Conservation (phyloP, 2,888 invertebrate species). For the Trichacis sp. region DNA sequence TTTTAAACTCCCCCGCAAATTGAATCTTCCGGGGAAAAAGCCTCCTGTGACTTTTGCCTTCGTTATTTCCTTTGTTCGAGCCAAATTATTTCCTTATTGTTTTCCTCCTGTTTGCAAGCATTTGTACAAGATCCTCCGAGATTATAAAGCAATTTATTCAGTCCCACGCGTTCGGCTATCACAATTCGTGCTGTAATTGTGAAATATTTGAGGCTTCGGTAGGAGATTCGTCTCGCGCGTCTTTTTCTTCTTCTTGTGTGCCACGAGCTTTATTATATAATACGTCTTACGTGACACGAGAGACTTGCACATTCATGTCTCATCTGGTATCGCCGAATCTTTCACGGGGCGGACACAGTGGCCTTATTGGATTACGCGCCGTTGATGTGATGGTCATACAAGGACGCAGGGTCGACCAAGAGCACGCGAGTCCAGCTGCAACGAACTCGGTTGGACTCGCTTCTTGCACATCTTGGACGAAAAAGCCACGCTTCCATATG, state of each 20-base stretch:
- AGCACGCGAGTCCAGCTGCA: constrained; percentile 40
- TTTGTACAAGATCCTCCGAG: constrained; percentile 9
- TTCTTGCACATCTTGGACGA: constrained; percentile 2
- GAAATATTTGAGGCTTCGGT: constrained; percentile 19
- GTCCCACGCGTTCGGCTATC: too few relatives aligned
- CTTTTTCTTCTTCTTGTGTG: neutral
- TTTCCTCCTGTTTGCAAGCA: constrained; percentile 16
- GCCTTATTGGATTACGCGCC: constrained; percentile 58
- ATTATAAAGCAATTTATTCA: too few relatives aligned
- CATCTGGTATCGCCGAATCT: constrained; percentile 40
- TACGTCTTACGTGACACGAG: neutral
- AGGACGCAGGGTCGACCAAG: too few relatives aligned
- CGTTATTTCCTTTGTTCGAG: constrained; percentile 19
- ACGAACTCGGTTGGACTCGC: neutral
- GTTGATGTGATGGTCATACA: too few relatives aligned
- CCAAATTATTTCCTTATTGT: constrained; percentile 8
- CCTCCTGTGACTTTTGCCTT: constrained; percentile 18
- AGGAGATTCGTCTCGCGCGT: constrained; percentile 21
- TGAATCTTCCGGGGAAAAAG: constrained; percentile 20
- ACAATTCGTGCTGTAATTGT: too few relatives aligned
- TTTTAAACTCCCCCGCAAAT: constrained; percentile 29
- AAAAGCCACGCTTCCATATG: constrained; percentile 53
- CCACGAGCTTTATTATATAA: constrained; percentile 7
- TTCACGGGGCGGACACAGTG: constrained; percentile 52
- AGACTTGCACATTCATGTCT: constrained; percentile 31